Conservation (phyloP, 1,140 invertebrate genomes). For the Coelopa frigida region DNA sequence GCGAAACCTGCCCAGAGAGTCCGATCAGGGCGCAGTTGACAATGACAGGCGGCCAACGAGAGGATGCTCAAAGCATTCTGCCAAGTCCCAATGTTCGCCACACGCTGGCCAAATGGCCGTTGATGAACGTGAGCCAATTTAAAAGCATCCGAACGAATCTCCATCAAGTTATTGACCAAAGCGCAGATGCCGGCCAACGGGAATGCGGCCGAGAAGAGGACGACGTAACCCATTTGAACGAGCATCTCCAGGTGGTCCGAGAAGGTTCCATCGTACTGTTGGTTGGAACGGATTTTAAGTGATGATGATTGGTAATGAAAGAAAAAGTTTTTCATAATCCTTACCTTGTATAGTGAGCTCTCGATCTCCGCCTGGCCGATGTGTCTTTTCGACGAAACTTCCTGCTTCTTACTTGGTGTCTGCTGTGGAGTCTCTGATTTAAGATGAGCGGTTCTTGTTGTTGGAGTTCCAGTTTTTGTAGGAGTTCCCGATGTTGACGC, state of each 20-base stretch:
- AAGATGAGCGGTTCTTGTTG: constrained; percentile 16
- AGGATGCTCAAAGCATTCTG: constrained; percentile 91
- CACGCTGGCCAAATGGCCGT: constrained; percentile 81
- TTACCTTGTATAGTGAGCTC: constrained; percentile 80
- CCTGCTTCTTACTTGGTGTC: constrained; percentile 7
- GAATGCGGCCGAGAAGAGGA: constrained; percentile 92
- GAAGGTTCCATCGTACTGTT: constrained; percentile 87
- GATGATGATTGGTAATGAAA: too few relatives aligned
- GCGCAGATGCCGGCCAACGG: constrained; percentile 89
- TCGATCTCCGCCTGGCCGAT: constrained; percentile 87
- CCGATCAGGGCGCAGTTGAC: constrained; percentile 93
- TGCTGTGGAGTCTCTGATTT: too few relatives aligned
- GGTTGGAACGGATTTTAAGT: too few relatives aligned
- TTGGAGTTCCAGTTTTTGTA: too few relatives aligned
- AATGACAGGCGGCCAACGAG: constrained; percentile 83
- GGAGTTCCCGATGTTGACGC: background rate
- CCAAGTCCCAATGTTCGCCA: constrained; percentile 94
- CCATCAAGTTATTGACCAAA: constrained; percentile 86
- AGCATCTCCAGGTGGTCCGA: constrained; percentile 97
- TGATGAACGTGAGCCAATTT: constrained; percentile 92
- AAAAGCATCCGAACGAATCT: constrained; percentile 91
- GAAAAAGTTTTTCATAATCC: background rate
- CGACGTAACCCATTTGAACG: constrained; percentile 95
- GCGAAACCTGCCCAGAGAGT: constrained; percentile 79
- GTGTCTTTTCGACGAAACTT: constrained; percentile 52